Conservation (phyloP, 2,113 vertebrate species). For the Dasyprocta punctata region DNA sequence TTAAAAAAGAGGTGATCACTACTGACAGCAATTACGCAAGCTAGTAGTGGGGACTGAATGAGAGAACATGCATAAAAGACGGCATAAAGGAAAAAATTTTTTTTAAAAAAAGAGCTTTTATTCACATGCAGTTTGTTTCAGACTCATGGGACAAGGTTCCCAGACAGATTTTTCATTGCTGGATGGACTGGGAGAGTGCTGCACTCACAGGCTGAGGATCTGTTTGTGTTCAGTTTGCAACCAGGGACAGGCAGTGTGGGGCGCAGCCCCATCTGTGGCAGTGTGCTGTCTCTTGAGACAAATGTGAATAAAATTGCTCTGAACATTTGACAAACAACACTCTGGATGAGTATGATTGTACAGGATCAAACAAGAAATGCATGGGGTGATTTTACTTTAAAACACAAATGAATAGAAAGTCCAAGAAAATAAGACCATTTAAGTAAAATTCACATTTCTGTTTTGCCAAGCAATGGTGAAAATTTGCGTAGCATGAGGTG, state of each 20-base stretch:
- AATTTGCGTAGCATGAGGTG: neutral
- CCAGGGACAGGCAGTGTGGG: too few relatives aligned
- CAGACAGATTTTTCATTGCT: neutral
- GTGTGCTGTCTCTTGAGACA: neutral
- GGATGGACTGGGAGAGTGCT: neutral
- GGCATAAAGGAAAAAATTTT: neutral
- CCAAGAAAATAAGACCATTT: neutral
- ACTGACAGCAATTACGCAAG: neutral
- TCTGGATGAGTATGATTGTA: neutral
- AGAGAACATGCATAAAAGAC: neutral
- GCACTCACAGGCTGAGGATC: neutral
- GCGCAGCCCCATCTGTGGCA: too few relatives aligned
- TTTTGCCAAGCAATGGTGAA: conserved; percentile 44
- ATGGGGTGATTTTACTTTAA: neutral
- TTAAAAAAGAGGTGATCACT: neutral
- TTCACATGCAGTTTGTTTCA: neutral
- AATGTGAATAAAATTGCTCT: conserved; percentile 25
- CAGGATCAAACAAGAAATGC: neutral
- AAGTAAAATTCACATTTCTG: conserved; percentile 40
- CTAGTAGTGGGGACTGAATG: neutral
- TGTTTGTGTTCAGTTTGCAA: neutral
- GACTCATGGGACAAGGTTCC: neutral
- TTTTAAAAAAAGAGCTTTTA: neutral
- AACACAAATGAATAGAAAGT: neutral
- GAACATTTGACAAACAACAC: neutral